These are phyloP conservation scores for Octopus sinensis DNA, from an alignment of 1,140 invertebrate species.

Conservation along the genomic window DNA sequence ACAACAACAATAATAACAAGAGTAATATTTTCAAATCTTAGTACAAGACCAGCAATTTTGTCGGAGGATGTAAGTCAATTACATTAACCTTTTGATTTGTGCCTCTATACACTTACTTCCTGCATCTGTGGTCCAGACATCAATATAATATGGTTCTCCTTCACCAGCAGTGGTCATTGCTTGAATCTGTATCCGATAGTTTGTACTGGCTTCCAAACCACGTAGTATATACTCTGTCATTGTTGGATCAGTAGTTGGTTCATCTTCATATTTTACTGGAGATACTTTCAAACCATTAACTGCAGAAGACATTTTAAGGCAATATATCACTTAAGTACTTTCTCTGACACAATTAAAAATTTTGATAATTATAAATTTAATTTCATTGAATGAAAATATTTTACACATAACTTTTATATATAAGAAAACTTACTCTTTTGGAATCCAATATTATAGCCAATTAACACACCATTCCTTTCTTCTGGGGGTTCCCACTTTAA, in stretches of 20 bases:
- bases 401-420: not conserved
- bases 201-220: slow-evolving; percentile 62
- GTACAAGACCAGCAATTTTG: too few relatives aligned
- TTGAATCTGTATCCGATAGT: slow-evolving; percentile 78
- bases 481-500: slow-evolving; percentile 87
- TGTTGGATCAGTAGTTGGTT: slow-evolving; percentile 27
- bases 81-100: too few relatives aligned
- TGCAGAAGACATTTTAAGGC: slow-evolving; percentile 31
- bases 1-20: too few relatives aligned
- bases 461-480: slow-evolving; percentile 88
- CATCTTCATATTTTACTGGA: slow-evolving; percentile 68
- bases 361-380: too few relatives aligned
- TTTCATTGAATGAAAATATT: too few relatives aligned
- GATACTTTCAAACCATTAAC: slow-evolving; percentile 62
- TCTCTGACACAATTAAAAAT: too few relatives aligned
- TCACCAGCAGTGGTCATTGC: slow-evolving; percentile 81
- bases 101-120: slow-evolving; percentile 34
- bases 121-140: slow-evolving; percentile 37
- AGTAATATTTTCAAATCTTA: too few relatives aligned
- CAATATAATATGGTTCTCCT: slow-evolving; percentile 62
- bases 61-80: too few relatives aligned
- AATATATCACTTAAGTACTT: too few relatives aligned
- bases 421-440: slow-evolving; percentile 67
- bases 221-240: slow-evolving; percentile 21
- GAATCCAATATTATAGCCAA: slow-evolving; percentile 89